Conservation (phyloP, 2,797 vertebrate species). For the Cuniculus paca region DNA sequence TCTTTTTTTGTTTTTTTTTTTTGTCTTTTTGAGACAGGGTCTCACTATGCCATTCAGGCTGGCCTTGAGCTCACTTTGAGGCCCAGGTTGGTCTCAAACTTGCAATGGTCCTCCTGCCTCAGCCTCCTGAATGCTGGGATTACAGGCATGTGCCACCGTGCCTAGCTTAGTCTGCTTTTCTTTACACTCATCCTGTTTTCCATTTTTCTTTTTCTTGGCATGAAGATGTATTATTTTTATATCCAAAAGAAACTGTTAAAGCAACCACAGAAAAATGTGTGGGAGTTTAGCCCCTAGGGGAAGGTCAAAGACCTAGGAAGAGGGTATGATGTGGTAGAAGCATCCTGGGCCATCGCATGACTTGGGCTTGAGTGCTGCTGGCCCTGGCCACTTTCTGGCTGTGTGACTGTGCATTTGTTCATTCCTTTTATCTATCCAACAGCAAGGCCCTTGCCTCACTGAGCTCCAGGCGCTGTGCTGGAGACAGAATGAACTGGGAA, state of each 20-base stretch:
- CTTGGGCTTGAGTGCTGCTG: rapidly evolving
- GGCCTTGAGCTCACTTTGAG: too few relatives aligned
- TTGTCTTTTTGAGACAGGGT: too few relatives aligned
- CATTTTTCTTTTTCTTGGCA: neutral
- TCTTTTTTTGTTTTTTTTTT: neutral
- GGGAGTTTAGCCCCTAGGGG: neutral
- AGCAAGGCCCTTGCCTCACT: neutral
- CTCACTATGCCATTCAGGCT: too few relatives aligned
- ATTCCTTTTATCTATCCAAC: neutral
- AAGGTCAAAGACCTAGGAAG: neutral
- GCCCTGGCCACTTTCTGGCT: neutral
- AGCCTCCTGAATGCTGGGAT: too few relatives aligned
- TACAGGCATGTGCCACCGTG: too few relatives aligned
- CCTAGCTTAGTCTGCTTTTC: neutral
- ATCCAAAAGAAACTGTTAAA: neutral
- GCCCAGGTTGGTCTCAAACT: too few relatives aligned
- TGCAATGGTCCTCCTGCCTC: too few relatives aligned
- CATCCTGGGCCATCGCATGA: neutral
- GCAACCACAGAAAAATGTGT: neutral
- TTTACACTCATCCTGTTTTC: conserved; percentile 25
- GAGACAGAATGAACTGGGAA: neutral
- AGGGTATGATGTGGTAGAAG: too few relatives aligned
- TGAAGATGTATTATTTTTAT: conserved; percentile 46
- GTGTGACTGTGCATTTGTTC: neutral
- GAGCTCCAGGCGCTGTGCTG: neutral